These are phyloP conservation scores for Nemopilema nomurai DNA, from an alignment of 30 jellyfish, hydroid and myxozoan genomes.

Conservation along the genomic window DNA sequence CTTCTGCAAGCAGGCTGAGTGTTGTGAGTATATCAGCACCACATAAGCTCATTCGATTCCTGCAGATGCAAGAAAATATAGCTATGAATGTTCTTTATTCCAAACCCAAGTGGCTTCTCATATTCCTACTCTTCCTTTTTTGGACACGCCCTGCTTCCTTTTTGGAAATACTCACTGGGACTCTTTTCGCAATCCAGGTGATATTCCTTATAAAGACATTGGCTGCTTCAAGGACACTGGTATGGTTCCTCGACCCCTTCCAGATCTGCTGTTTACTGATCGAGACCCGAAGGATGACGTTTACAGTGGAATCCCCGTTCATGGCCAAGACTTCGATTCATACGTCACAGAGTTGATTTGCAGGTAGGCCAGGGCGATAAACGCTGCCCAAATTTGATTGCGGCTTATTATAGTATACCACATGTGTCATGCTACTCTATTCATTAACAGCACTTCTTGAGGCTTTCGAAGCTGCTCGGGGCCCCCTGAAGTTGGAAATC, in stretches of 20 bases:
- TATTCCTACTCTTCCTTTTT: too few species aligned
- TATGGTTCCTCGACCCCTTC: conserved; percentile 78
- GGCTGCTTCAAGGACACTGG: conserved; percentile 87
- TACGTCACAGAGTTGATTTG: conserved; percentile 82
- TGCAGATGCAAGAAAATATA: not conserved
- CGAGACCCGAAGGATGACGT: conserved; percentile 74
- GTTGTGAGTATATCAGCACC: conserved; percentile 69
- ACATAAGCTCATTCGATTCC: not conserved
- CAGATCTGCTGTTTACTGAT: conserved; percentile 83
- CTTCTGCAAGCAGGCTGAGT: conserved; percentile 76
- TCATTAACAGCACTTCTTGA: too few species aligned
- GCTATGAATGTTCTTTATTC: too few species aligned
- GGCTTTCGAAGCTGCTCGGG: too few species aligned
- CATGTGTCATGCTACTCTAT: too few species aligned
- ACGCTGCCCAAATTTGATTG: too few species aligned
- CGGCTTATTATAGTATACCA: too few species aligned
- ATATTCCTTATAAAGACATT: conserved; percentile 68
- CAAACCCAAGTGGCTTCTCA: too few species aligned
- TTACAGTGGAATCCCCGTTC: conserved; percentile 87
- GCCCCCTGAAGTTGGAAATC: too few species aligned
- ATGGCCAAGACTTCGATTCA: conserved; percentile 78
- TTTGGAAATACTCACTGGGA: too few species aligned
- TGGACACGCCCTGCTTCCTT: too few species aligned
- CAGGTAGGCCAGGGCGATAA: conserved; percentile 54
- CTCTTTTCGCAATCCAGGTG: too few species aligned